Conservation (phyloP, 2,888 invertebrate genomes). For the Lasioglossum marginatum region DNA sequence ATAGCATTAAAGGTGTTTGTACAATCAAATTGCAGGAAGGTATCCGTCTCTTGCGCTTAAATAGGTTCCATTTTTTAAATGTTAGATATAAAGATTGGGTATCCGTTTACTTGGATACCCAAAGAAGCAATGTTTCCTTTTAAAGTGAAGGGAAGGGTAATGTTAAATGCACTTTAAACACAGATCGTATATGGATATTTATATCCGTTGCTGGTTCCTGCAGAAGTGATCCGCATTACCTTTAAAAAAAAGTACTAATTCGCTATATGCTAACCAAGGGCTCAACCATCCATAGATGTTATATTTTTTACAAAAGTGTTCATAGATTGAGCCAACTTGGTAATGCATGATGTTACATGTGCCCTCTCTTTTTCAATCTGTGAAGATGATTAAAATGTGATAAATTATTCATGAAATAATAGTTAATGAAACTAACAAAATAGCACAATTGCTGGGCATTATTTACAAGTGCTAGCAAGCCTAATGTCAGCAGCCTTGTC, state of each 20-base stretch:
- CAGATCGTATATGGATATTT: conserved; percentile 55
- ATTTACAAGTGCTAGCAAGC: conserved; percentile 84
- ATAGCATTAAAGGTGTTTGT: conserved; percentile 59
- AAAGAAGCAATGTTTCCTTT: conserved; percentile 54
- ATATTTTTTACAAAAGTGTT: conserved; percentile 84
- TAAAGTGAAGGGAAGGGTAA: conserved; percentile 32
- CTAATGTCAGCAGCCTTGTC: conserved; percentile 82
- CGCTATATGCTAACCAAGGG: conserved; percentile 77
- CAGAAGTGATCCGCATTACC: conserved; percentile 73
- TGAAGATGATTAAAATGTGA: conserved; percentile 81
- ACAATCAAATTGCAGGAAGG: conserved; percentile 62
- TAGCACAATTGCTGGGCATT: conserved; percentile 84
- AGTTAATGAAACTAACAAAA: conserved; percentile 80
- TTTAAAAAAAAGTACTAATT: conserved; percentile 69
- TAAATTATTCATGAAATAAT: conserved; percentile 83
- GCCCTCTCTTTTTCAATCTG: conserved; percentile 81
- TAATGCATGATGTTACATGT: conserved; percentile 79
- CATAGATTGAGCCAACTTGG: conserved; percentile 82
- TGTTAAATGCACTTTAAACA: conserved; percentile 50
- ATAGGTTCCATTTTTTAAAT: conserved; percentile 68
- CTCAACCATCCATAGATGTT: conserved; percentile 83
- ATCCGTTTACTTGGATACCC: conserved; percentile 42
- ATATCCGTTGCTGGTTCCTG: conserved; percentile 66
- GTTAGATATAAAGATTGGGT: conserved; percentile 51
- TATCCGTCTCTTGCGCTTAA: conserved; percentile 55